phyloP scores from a whole-genome alignment of 1,140 invertebrate species.

The Phocides pigmalion region DNA sequence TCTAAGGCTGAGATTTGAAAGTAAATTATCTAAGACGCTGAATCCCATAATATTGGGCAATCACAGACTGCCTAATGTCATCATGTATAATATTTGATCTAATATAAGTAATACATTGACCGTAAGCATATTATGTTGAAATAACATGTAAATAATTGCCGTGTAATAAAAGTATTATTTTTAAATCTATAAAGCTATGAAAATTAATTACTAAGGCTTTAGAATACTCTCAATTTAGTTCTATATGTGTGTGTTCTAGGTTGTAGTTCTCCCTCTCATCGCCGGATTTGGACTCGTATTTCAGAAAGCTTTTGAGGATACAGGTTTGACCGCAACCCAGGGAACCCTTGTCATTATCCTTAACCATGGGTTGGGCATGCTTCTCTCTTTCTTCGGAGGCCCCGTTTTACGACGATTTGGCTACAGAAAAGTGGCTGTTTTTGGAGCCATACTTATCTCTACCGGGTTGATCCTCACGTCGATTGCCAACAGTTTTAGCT shows the following conservation, averaged over 20 bases:
- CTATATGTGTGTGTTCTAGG: conserved; percentile 64
- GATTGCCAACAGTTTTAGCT: conserved; percentile 76
- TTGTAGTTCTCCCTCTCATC: conserved; percentile 84
- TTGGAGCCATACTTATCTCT: conserved; percentile 77
- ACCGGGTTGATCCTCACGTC: conserved; percentile 82
- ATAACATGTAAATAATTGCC: no score
- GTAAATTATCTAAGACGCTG: no score
- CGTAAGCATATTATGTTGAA: no score
- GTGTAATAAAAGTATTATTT: no score
- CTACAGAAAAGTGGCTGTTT: conserved; percentile 84
- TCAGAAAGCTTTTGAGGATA: conserved; percentile 81
- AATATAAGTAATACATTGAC: no score
- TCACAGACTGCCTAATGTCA: no score
- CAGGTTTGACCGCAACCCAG: conserved; percentile 82
- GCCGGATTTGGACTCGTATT: conserved; percentile 85
- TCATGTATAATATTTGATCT: no score
- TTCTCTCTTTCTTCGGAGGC: conserved; percentile 85
- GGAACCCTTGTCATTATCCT: conserved; percentile 85
- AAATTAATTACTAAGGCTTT: no score
- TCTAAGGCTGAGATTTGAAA: no score
- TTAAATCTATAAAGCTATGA: no score
- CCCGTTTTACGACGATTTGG: conserved; percentile 84
- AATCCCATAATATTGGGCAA: no score
- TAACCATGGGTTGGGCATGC: conserved; percentile 86
- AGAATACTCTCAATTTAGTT: no score